Evolutionary conservation across 1,140 invertebrate species (phyloP).

Genomic region (Protaetia brevitarsis): DNA sequence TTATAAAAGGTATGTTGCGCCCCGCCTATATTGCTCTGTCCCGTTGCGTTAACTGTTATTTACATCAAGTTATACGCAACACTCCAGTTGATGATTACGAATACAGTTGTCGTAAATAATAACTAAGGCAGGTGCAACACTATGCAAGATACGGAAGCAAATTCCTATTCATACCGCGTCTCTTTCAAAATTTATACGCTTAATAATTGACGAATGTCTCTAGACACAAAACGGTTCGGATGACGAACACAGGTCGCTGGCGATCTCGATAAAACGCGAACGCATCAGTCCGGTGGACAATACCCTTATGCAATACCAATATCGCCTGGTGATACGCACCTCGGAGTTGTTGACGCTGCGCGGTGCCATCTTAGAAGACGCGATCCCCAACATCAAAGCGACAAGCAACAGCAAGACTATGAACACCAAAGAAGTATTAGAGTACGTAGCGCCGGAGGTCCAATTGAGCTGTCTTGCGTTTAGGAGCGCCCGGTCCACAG

Average conservation of each 20-base stretch:
- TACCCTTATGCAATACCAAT: conserved; percentile 59
- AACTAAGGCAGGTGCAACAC: too few relatives aligned
- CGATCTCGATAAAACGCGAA: conserved; percentile 86
- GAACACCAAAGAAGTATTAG: conserved; percentile 60
- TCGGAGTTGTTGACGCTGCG: conserved; percentile 80
- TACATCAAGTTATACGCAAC: too few relatives aligned
- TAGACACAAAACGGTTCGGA: too few relatives aligned
- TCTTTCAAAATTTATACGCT: background rate
- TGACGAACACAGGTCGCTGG: conserved; percentile 90
- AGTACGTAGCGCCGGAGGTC: conserved; percentile 86
- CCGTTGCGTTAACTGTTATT: too few relatives aligned
- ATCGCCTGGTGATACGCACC: conserved; percentile 82
- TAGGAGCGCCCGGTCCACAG: conserved; percentile 65
- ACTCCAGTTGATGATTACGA: too few relatives aligned
- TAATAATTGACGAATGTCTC: background rate
- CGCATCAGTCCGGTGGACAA: conserved; percentile 56
- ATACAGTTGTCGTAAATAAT: too few relatives aligned
- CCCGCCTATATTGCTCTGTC: too few relatives aligned
- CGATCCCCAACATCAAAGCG: conserved; percentile 68
- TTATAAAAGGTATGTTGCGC: too few relatives aligned
- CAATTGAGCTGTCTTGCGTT: conserved; percentile 67
- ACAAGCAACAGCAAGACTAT: conserved; percentile 59
- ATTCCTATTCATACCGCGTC: too few relatives aligned
- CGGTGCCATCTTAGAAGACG: conserved; percentile 82
- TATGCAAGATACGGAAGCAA: too few relatives aligned